Evolutionary conservation across 1,140 invertebrate species (phyloP), one percentile per base, ranked within the genome.

Genomic region (Pseudomyrmex cubaensis): DNA sequence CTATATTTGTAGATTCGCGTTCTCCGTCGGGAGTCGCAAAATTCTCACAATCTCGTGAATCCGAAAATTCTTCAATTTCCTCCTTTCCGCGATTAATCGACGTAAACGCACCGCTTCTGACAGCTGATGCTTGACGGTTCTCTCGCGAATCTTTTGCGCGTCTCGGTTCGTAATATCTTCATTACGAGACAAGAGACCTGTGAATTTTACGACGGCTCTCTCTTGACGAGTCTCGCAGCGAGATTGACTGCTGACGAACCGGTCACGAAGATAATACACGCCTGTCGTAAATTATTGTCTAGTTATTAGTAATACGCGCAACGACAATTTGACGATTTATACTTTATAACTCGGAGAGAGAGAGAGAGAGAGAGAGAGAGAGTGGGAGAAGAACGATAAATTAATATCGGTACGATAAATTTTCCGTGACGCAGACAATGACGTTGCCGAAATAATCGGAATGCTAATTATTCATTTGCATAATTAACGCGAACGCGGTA

Each of bases 391-490:
- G 48, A n/a, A 62, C 70, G 54, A 78, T 67, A 67, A 88, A 87
- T 84, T 83, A 72, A 87, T 83, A 82, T 80, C 35, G 46, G 17
- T 20, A 77, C 66, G 76, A 76, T 61, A 73, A 61, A 69, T 88
- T 80, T 59, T 82, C 77, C 83, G 66, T 50, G 62, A 57, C 17
- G 66, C 63, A 13, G 69, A 77, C 76, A 78, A 67, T 74, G 73
- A 73, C 73, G 76, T 84, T 70, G 85, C 84, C 69, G 90, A 93
- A 93, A 92, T 93, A 92, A 94, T 93, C 92, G 91, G 91, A 93
- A 93, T 91, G 92, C 88, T 93, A 93, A 93, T 94, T 91, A 92
- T 91, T 93, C 90, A 91, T 92, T 92, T 92, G 90, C 91, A 92
- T 92, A 93, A 92, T 93, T 92, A 93, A 93, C 92, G 88, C 85